phyloP scores from a whole-genome alignment of 1,140 invertebrate species.

The Matsumurasca onukii region DNA sequence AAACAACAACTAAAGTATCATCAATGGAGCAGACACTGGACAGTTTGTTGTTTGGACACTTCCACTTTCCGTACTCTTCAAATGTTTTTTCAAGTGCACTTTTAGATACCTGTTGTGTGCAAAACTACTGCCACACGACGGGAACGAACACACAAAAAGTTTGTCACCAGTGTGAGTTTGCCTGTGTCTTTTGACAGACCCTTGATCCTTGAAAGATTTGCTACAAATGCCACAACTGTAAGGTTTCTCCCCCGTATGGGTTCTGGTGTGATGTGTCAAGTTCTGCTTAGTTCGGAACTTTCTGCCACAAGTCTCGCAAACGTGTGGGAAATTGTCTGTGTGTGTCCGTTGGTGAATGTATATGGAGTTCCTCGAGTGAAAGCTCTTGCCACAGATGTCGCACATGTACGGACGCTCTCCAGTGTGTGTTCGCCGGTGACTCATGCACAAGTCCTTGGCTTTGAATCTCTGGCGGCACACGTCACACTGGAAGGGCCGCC shows the following conservation, averaged over 20 bases:
- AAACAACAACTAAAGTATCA: neutral
- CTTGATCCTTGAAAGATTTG: slow-evolving; percentile 37
- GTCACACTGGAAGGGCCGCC: slow-evolving; percentile 58
- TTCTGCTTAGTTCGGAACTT: slow-evolving; percentile 29
- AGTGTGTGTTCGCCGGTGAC: slow-evolving; percentile 14
- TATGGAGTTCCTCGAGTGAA: slow-evolving; percentile 53
- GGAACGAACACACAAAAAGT: slow-evolving; percentile 48
- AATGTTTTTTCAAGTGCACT: slow-evolving; percentile 34
- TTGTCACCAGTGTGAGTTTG: slow-evolving; percentile 39
- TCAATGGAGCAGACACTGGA: neutral
- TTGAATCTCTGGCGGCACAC: slow-evolving; percentile 90
- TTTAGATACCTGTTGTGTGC: slow-evolving; percentile 32
- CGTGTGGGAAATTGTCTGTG: slow-evolving; percentile 53
- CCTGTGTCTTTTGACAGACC: slow-evolving; percentile 37
- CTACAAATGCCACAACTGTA: slow-evolving; percentile 56
- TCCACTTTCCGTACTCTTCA: neutral
- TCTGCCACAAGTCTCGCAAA: slow-evolving; percentile 50
- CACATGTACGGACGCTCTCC: slow-evolving; percentile 26
- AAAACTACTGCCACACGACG: slow-evolving; percentile 46
- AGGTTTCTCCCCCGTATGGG: slow-evolving; percentile 55
- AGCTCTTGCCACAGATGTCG: slow-evolving; percentile 47
- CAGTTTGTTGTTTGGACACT: neutral
- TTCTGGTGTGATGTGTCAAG: slow-evolving; percentile 50
- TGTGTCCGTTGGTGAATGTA: slow-evolving; percentile 57
- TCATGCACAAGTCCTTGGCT: slow-evolving; percentile 29